Conservation (phyloP, 1,140 invertebrate genomes). For the Ceratina japonica region DNA sequence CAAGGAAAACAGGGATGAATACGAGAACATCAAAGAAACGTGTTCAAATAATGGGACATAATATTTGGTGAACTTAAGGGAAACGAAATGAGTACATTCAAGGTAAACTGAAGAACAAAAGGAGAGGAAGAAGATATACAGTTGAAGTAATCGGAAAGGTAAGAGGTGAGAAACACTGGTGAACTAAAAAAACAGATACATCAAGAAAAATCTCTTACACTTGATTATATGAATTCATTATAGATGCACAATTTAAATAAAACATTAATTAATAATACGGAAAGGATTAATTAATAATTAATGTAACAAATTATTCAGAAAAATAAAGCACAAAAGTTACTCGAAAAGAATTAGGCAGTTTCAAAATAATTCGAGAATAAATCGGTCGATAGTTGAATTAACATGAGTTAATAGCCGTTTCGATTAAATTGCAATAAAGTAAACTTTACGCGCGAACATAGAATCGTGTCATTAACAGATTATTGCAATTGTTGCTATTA, state of each 20-base stretch:
- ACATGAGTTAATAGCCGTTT: background rate
- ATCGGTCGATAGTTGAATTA: too few relatives aligned
- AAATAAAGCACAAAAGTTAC: too few relatives aligned
- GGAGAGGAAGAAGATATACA: background rate
- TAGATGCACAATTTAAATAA: too few relatives aligned
- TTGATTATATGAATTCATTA: too few relatives aligned
- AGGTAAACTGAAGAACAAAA: background rate
- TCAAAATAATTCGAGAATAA: too few relatives aligned
- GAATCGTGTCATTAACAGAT: constrained; percentile 39
- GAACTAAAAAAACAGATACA: background rate
- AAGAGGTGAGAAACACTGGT: background rate
- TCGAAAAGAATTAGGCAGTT: too few relatives aligned
- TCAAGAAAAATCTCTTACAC: background rate
- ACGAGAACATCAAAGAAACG: background rate
- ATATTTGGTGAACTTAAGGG: background rate
- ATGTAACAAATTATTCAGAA: too few relatives aligned
- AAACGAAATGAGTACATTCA: background rate
- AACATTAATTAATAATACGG: too few relatives aligned
- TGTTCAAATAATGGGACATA: constrained; percentile 6
- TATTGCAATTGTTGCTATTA: constrained; percentile 23
- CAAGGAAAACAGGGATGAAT: background rate
- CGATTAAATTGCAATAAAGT: background rate
- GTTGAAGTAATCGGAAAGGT: constrained; percentile 1
- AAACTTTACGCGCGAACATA: background rate
- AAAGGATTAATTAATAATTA: too few relatives aligned